Base-by-base conservation (phyloP, 2,888 invertebrate species). In the Harmothoe impar region DNA sequence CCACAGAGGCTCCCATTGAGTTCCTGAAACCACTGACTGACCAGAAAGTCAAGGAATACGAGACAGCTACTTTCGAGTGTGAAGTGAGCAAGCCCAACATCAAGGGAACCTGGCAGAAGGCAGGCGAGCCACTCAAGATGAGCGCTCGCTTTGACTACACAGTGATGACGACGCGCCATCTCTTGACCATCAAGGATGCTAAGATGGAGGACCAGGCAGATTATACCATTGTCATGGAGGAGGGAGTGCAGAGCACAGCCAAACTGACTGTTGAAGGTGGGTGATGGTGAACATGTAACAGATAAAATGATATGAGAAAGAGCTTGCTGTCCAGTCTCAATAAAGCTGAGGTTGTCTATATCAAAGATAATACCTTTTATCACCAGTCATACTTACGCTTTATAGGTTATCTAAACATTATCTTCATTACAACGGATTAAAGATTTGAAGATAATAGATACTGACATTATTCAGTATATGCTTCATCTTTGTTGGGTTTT, bases 211-310 rank as follows among this genome's bases (percentile, higher is more conserved):
- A 95, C 91, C 92, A 93, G 77, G 94, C 94, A 25, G 92, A 93
- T 89, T 95, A 98, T 94, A 97, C 98, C 0, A 68, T 92, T 10
- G 56, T 91, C 17, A 72, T 89, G 3, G 91, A 91, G 84, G 94
- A 93, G 89, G 95, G 94, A n/a, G 93, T 92, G 23, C 93, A 93
- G 88, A 94, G 93, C 77, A 91, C 94, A 52, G 94, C 95, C 52
- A 93, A 93, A 85, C 93, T 95, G 10, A 97, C 98, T 17, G 99
- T 99, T 93, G 98, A 99, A 95, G 99, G 99, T 92, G 98, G 33
- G 43, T 10, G 5, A 68, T 29, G 43, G 43, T 43, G 3, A 43
- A 43, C n/a, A n/a, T n/a, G n/a, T n/a, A n/a, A n/a, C n/a, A n/a
- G n/a, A n/a, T n/a, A n/a, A n/a, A n/a, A n/a, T n/a, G n/a, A n/a